phyloP scores from a whole-genome alignment of 23 tunicate genomes.

The Trididemnum miniatum region DNA sequence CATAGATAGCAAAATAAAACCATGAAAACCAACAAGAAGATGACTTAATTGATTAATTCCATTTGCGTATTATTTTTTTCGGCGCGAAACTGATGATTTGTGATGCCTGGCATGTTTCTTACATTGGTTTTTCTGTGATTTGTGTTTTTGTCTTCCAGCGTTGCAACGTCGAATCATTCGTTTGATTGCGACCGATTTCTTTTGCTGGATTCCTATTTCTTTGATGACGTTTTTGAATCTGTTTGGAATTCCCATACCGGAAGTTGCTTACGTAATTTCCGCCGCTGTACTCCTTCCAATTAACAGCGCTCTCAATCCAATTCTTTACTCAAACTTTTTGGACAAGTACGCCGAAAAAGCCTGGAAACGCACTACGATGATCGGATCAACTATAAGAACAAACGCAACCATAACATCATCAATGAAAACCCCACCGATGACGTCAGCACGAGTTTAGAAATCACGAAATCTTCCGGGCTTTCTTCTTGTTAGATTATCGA shows the following conservation, averaged over 20 bases:
- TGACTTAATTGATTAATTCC: no score
- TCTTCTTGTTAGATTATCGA: neutral
- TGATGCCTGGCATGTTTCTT: no score
- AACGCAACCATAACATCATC: constrained; percentile 6
- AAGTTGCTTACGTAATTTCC: constrained; percentile 51
- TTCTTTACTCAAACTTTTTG: constrained; percentile 31
- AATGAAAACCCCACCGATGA: neutral
- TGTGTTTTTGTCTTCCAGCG: no score
- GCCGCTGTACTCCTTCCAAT: constrained; percentile 51
- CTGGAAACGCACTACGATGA: constrained; percentile 4
- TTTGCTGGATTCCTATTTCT: constrained; percentile 63
- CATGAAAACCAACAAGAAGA: no score
- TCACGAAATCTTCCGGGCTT: neutral
- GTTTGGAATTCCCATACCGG: constrained; percentile 30
- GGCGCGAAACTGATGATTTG: no score
- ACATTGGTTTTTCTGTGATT: no score
- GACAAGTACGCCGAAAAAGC: constrained; percentile 36
- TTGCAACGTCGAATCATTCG: constrained; percentile 41
- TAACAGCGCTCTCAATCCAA: constrained; percentile 63
- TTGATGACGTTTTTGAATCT: constrained; percentile 40
- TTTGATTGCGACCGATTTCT: constrained; percentile 48
- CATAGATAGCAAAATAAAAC: no score
- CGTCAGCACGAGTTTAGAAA: constrained; percentile 1
- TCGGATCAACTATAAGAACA: neutral
- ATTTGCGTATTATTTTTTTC: no score